phyloP scores from a whole-genome alignment of 35 echinoderm and acorn worm genomes.

The Lytechinus variegatus region DNA sequence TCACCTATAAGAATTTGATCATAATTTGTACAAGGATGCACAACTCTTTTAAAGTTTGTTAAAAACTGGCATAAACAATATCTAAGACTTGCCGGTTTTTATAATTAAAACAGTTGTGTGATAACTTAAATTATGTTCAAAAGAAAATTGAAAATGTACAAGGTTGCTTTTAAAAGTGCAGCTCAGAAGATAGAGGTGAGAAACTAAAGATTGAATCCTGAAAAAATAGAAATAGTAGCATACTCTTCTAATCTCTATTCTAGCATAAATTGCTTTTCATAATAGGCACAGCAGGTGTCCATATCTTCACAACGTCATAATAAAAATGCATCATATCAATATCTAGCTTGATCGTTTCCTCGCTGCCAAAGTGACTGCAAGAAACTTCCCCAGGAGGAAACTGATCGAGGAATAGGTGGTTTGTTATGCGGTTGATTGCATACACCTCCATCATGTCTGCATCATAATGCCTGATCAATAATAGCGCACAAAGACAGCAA shows the following conservation, averaged over 20 bases:
- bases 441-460: slow-evolving; percentile 3
- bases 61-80: not conserved
- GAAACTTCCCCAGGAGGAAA: not conserved
- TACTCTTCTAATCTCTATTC: not conserved
- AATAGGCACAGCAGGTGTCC: not conserved
- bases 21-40: not conserved
- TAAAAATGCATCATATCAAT: not conserved
- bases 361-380: not conserved
- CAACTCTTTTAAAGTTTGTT: not conserved
- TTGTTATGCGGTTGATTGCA: not conserved
- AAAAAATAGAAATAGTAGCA: not conserved
- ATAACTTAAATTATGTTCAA: no score
- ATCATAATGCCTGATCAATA: slow-evolving; percentile 10
- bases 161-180: no score
- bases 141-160: no score
- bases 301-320: not conserved
- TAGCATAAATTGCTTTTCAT: not conserved
- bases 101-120: no score
- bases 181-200: not conserved
- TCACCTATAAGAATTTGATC: not conserved
- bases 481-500: not conserved
- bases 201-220: not conserved
- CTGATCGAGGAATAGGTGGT: not conserved
- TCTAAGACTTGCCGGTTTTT: no score
- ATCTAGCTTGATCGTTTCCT: not conserved